Evolutionary conservation across 92 coral and sea anemone genomes (phyloP).

Genomic region (Parazoanthus atlanticus): DNA sequence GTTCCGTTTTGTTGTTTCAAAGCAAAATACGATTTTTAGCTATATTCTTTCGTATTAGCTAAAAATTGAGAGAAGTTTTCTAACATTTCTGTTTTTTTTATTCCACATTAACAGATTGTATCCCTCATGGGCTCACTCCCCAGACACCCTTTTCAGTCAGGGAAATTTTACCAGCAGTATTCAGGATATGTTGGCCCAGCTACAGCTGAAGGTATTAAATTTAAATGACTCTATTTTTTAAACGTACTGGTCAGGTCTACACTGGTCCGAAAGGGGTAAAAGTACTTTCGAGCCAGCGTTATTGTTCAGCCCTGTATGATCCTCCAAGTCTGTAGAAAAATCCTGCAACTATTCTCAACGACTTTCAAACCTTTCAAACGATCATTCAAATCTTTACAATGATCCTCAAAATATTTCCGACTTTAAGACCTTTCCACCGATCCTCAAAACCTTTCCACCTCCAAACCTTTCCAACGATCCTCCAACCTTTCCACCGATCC

Average conservation of each 20-base stretch:
- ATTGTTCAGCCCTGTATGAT: too few species aligned
- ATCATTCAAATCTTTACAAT: neutral
- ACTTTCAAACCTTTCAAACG: neutral
- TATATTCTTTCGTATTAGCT: too few species aligned
- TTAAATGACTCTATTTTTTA: too few species aligned
- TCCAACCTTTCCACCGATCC: too few species aligned
- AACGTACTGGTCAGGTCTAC: too few species aligned
- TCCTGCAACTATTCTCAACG: too few species aligned
- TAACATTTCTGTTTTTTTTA: neutral
- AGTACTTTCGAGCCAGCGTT: too few species aligned
- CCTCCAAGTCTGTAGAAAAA: too few species aligned
- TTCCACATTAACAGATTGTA: slow-evolving; percentile 59
- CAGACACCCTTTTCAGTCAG: slow-evolving; percentile 79
- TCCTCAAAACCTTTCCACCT: neutral
- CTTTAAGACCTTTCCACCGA: neutral
- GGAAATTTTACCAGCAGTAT: slow-evolving; percentile 76
- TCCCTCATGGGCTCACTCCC: slow-evolving; percentile 86
- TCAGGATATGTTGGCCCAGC: slow-evolving; percentile 62
- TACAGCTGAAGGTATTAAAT: slow-evolving; percentile 22
- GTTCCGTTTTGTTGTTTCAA: neutral
- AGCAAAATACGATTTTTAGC: neutral
- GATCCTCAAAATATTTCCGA: neutral
- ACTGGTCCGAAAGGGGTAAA: too few species aligned
- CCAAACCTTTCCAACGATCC: neutral
- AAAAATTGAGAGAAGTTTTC: neutral